phyloP scores from a whole-genome alignment of 1,140 invertebrate species.

The Archivesica marissinica region DNA sequence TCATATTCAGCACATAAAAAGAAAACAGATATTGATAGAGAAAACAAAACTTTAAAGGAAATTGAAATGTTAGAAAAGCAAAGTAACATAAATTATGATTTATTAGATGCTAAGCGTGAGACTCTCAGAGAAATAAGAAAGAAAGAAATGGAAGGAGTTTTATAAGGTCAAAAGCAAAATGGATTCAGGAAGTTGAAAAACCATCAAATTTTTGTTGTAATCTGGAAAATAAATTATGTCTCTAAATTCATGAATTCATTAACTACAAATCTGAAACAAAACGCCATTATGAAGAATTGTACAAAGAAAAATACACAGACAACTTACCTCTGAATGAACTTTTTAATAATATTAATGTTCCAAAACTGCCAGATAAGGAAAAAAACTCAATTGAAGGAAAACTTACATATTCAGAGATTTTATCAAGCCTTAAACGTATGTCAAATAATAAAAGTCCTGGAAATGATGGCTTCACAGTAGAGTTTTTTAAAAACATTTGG shows the following conservation, averaged over 20 bases:
- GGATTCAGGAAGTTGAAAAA: slow-evolving; percentile 29
- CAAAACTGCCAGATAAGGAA: background rate
- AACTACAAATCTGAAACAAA: slow-evolving; percentile 5
- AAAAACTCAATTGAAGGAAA: background rate
- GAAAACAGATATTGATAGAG: too few species aligned
- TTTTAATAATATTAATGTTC: background rate
- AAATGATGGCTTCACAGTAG: slow-evolving; percentile 16
- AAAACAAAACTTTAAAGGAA: background rate
- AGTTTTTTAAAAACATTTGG: background rate
- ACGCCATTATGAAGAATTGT: slow-evolving; percentile 2
- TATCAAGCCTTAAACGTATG: background rate
- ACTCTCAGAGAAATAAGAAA: background rate
- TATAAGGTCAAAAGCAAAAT: slow-evolving; percentile 16
- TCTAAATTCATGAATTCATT: slow-evolving; percentile 20
- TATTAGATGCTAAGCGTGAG: background rate
- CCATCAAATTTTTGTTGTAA: slow-evolving; percentile 5
- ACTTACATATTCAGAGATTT: background rate
- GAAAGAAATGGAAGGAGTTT: background rate
- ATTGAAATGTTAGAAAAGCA: background rate
- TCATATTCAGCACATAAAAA: background rate
- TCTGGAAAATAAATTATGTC: slow-evolving; percentile 23
- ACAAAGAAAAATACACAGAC: background rate
- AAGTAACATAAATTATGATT: background rate
- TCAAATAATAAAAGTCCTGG: slow-evolving; percentile 5
- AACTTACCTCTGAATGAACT: background rate